phyloP scores from a whole-genome alignment of 2,113 vertebrate genomes.

The Trogon melanurus region DNA sequence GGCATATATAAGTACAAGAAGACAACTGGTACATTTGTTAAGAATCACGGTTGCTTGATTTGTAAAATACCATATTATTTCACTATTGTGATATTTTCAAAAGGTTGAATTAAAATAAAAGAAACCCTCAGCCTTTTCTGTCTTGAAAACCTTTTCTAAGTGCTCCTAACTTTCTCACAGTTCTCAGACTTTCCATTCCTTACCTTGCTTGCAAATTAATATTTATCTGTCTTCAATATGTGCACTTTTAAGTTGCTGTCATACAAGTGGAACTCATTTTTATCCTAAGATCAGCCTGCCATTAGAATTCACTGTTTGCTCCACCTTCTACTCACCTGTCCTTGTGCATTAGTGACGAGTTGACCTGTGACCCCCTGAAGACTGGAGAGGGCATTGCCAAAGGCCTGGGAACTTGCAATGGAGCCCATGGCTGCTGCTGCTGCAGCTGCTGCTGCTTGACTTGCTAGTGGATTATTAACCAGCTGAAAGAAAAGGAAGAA shows the following conservation, averaged over 20 bases:
- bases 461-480: conserved; percentile 92
- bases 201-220: conserved; percentile 70
- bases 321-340: conserved; percentile 91
- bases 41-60: neutral
- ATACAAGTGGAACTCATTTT: conserved; percentile 72
- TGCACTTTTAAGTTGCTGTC: conserved; percentile 69
- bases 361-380: conserved; percentile 96
- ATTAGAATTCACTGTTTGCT: conserved; percentile 70
- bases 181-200: conserved; percentile 53
- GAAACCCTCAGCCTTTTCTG: neutral
- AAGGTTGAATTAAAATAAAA: neutral
- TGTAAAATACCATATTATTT: neutral
- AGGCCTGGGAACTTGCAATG: conserved; percentile 93
- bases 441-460: conserved; percentile 91
- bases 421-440: conserved; percentile 94
- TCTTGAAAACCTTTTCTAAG: neutral
- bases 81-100: neutral
- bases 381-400: conserved; percentile 92
- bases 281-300: conserved; percentile 70
- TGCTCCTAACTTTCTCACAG: neutral
- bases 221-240: conserved; percentile 67
- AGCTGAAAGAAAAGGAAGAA: conserved; percentile 81
- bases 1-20: neutral
- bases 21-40: neutral
- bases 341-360: conserved; percentile 99